These are phyloP conservation scores for Pseudanteris insignis DNA, from an alignment of 2,888 invertebrate species.

Conservation along the genomic window DNA sequence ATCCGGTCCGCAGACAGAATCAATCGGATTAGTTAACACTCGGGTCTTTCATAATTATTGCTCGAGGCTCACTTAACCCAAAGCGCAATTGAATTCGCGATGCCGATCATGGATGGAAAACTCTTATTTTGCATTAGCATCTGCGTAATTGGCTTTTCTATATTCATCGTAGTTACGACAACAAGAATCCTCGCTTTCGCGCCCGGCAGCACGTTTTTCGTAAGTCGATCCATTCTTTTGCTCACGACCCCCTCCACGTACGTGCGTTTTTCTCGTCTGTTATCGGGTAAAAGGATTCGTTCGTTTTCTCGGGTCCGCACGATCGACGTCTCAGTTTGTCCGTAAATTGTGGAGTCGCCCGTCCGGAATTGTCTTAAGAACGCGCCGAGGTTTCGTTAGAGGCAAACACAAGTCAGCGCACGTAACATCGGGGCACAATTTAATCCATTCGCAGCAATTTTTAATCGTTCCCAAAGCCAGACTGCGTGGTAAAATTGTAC, in stretches of 20 bases:
- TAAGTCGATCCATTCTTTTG: slow-evolving; percentile 56
- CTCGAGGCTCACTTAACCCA: slow-evolving; percentile 46
- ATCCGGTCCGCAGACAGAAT: too few relatives aligned
- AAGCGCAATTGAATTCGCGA: slow-evolving; percentile 43
- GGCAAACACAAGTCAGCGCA: slow-evolving; percentile 9
- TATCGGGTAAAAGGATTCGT: neutral
- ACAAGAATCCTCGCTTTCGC: slow-evolving; percentile 58
- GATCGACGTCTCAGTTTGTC: slow-evolving; percentile 32
- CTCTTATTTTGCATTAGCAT: slow-evolving; percentile 45
- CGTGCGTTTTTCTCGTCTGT: neutral
- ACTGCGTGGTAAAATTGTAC: too few relatives aligned
- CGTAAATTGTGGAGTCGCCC: slow-evolving; percentile 34
- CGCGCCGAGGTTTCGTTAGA: slow-evolving; percentile 29
- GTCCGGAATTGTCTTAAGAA: slow-evolving; percentile 20
- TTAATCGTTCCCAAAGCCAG: too few relatives aligned
- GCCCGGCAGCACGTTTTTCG: slow-evolving; percentile 62
- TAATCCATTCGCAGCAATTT: too few relatives aligned
- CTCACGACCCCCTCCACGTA: too few relatives aligned
- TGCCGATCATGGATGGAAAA: slow-evolving; percentile 12
- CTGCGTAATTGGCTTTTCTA: slow-evolving; percentile 34
- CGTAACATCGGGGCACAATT: too few relatives aligned
- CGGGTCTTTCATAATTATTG: slow-evolving; percentile 49
- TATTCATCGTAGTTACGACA: slow-evolving; percentile 45
- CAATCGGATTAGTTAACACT: slow-evolving; percentile 14
- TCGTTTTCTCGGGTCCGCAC: slow-evolving; percentile 7